Evolutionary conservation across 2,797 vertebrate genomes (phyloP).

Genomic region (Rachycentron canadum): DNA sequence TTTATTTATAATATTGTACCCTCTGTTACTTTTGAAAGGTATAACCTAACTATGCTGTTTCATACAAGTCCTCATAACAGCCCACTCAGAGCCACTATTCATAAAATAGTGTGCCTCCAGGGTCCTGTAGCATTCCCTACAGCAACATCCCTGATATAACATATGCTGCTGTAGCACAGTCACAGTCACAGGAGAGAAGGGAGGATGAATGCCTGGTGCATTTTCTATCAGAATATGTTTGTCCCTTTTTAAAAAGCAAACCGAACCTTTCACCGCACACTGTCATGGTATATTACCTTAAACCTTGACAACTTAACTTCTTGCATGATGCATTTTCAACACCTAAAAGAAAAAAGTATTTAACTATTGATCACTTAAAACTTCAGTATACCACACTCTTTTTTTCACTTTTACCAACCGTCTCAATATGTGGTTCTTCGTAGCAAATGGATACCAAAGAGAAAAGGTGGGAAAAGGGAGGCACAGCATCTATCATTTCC

Average conservation of each 20-base stretch:
- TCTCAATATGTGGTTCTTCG: conserved; percentile 8
- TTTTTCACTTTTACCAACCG: conserved; percentile 34
- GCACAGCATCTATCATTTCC: conserved; percentile 23
- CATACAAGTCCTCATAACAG: not conserved
- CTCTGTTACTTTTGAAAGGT: not conserved
- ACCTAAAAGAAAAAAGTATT: not conserved
- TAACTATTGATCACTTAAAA: conserved; percentile 37
- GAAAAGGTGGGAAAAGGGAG: conserved; percentile 14
- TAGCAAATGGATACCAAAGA: conserved; percentile 23
- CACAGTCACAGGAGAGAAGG: not conserved
- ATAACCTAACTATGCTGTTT: not conserved
- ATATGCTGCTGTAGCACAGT: not conserved
- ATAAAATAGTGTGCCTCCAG: conserved; percentile 2
- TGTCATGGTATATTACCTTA: not conserved
- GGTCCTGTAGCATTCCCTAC: conserved; percentile 1
- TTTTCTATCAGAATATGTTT: conserved; percentile 21
- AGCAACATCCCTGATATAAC: conserved; percentile 11
- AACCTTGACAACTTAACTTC: conserved; percentile 10
- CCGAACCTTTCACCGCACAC: conserved; percentile 6
- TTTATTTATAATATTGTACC: not conserved
- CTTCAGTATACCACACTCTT: not conserved
- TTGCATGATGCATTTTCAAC: conserved; percentile 10
- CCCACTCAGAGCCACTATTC: conserved; percentile 2
- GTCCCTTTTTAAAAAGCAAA: conserved; percentile 11
- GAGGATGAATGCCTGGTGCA: not conserved